Percentiles rank a stretch among this genome's conserved stretches.
phyloP scores from a whole-genome alignment of 2,113 vertebrate species.

The Capricornis sumatraensis region DNA sequence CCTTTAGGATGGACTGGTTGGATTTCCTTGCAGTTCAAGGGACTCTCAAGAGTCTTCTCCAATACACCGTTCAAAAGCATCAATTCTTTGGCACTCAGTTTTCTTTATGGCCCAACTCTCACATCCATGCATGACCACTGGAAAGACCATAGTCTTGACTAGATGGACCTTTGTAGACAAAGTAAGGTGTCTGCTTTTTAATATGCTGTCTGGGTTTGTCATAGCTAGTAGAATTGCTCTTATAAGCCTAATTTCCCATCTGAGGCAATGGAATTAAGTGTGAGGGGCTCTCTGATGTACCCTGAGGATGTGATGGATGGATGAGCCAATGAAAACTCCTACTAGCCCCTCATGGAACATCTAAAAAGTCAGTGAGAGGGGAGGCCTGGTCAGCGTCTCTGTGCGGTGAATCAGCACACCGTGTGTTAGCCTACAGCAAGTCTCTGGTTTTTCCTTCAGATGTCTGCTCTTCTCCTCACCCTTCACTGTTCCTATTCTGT shows the following conservation, averaged over 20 bases:
- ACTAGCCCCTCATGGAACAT: neutral
- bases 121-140: neutral
- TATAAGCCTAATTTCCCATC: neutral
- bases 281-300: neutral
- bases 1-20: neutral
- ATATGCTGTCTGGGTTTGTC: neutral
- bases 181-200: neutral
- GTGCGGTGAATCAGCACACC: neutral
- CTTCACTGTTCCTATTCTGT: slow-evolving; percentile 18
- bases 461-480: neutral
- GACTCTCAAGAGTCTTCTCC: neutral
- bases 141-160: neutral
- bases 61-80: neutral
- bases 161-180: neutral
- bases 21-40: neutral
- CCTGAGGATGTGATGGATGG: neutral
- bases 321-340: neutral
- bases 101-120: neutral
- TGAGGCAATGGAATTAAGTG: neutral
- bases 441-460: neutral
- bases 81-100: neutral
- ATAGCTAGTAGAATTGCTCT: neutral
- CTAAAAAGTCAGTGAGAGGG: neutral
- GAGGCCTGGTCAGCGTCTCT: neutral
- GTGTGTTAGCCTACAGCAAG: rapidly evolving